These are phyloP conservation scores for Pipistrellus nathusii DNA, from an alignment of 2,797 vertebrate species.

Conservation along the genomic window DNA sequence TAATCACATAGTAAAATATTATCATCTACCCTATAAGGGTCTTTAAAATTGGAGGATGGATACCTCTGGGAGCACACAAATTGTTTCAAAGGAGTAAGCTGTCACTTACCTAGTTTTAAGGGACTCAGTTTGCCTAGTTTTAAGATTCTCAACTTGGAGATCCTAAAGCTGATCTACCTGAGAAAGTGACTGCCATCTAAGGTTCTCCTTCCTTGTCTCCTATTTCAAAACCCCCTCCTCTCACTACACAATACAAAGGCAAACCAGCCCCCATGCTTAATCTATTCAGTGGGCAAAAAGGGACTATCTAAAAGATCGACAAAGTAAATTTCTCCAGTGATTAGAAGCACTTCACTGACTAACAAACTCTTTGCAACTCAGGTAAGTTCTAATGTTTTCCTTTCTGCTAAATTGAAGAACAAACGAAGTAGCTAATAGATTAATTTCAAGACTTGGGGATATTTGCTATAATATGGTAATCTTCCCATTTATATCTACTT, in stretches of 20 bases:
- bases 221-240: background rate
- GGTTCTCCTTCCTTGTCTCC: background rate
- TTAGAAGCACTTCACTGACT: background rate
- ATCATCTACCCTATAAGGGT: too few relatives aligned
- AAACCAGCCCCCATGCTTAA: background rate
- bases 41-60: background rate
- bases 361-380: background rate
- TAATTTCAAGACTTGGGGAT: background rate
- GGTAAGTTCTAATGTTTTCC: background rate
- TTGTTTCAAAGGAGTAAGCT: background rate
- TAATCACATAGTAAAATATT: background rate
- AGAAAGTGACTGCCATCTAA: background rate
- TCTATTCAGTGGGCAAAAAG: background rate
- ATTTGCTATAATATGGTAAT: background rate
- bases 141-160: background rate
- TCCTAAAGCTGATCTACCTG: background rate
- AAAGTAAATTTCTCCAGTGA: background rate
- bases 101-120: background rate
- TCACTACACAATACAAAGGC: background rate
- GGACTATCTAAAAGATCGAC: background rate
- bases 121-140: background rate
- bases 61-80: background rate
- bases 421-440: background rate
- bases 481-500: background rate
- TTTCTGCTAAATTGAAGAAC: background rate